phyloP scores from a whole-genome alignment of 2,113 vertebrate genomes.

The Pyxicephalus adspersus region DNA sequence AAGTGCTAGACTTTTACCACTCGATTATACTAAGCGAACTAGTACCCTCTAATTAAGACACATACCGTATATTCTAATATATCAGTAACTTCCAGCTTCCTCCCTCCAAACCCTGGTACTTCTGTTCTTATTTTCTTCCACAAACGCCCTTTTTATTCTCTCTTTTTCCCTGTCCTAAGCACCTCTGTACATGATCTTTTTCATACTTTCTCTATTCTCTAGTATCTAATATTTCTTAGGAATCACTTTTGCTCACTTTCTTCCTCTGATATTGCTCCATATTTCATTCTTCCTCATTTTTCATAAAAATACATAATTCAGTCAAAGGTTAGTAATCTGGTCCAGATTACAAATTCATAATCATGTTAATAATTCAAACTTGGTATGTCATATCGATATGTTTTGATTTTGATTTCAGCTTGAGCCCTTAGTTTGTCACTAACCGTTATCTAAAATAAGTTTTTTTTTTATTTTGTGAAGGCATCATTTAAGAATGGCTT shows the following conservation, averaged over 20 bases:
- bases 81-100: not conserved
- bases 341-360: constrained; percentile 22
- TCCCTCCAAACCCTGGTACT: not conserved
- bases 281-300: constrained; percentile 17
- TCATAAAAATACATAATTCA: constrained; percentile 20
- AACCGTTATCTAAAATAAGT: too few species aligned
- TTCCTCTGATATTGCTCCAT: constrained; percentile 1
- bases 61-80: constrained; percentile 1
- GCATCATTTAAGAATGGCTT: not conserved
- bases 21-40: not conserved
- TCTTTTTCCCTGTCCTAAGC: not conserved
- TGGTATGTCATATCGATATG: too few species aligned
- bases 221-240: constrained; percentile 12
- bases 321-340: constrained; percentile 20
- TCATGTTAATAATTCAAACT: not conserved
- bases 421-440: too few species aligned
- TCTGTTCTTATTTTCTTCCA: constrained; percentile 13
- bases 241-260: not conserved
- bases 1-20: not conserved
- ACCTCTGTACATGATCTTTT: constrained; percentile 6
- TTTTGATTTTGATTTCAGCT: too few species aligned
- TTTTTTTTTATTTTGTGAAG: not conserved
- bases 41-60: constrained; percentile 25
- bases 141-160: constrained; percentile 4
- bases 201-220: constrained; percentile 16